Conservation (phyloP, 2,113 vertebrate species). For the Callopanchax toddi region DNA sequence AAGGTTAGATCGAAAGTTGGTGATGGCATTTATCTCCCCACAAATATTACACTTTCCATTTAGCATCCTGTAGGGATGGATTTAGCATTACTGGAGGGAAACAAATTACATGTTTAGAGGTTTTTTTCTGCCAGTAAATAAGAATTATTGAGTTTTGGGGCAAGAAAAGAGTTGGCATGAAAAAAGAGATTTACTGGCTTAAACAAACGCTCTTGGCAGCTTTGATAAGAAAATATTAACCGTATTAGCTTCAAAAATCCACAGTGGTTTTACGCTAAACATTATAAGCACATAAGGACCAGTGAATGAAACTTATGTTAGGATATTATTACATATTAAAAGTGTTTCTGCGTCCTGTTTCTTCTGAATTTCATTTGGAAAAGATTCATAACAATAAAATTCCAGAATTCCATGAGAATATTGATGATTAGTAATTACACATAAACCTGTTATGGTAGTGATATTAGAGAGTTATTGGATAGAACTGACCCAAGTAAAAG, state of each 20-base stretch:
- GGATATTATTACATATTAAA: not conserved
- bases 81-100: no score
- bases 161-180: conserved; percentile 3
- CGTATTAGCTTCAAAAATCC: not conserved
- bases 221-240: not conserved
- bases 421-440: not conserved
- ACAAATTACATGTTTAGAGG: not conserved
- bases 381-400: not conserved
- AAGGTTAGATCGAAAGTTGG: not conserved
- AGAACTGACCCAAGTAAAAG: no score
- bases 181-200: conserved; percentile 13
- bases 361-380: not conserved
- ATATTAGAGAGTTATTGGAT: no score
- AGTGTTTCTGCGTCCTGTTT: not conserved
- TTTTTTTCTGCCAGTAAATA: not conserved
- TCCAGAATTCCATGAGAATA: not conserved
- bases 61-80: no score
- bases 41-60: not conserved
- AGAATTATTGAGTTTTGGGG: not conserved
- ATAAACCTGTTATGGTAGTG: no score
- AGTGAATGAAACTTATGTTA: no score
- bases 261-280: no score
- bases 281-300: no score
- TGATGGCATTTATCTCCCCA: not conserved
- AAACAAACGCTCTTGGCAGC: conserved; percentile 16